A percentile compares a stretch with the other conserved stretches of the same genome.
These are phyloP conservation scores for Sebastiscus albofasciatus DNA, from an alignment of 2,797 vertebrate genomes.

Conservation along the genomic window DNA sequence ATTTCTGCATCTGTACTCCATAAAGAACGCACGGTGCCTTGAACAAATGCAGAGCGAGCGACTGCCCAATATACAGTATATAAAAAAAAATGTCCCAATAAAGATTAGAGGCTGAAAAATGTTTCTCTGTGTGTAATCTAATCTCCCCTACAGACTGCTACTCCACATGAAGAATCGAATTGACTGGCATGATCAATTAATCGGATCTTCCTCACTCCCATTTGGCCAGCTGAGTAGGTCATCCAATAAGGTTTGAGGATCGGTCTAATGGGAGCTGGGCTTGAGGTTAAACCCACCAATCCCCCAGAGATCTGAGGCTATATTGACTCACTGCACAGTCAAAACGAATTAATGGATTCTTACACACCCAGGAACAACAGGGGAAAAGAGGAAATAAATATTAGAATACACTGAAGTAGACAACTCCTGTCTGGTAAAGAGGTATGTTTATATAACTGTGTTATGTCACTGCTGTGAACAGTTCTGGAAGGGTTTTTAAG, in stretches of 20 bases:
- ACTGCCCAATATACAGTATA: background rate
- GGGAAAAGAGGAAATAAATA: slow-evolving; percentile 6
- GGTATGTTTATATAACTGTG: slow-evolving; percentile 27
- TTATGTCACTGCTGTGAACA: slow-evolving; percentile 17
- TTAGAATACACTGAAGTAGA: background rate
- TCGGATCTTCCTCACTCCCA: background rate
- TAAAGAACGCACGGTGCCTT: slow-evolving; percentile 2
- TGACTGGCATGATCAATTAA: slow-evolving; percentile 43
- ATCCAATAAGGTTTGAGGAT: slow-evolving; percentile 26
- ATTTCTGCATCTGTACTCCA: slow-evolving; percentile 28
- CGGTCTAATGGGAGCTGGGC: slow-evolving; percentile 9
- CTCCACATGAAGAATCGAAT: slow-evolving; percentile 25
- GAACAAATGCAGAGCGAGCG: slow-evolving; percentile 16
- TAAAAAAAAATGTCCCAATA: background rate
- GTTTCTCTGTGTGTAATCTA: slow-evolving; percentile 22
- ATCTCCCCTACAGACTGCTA: slow-evolving; percentile 21
- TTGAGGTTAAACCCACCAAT: slow-evolving; percentile 24
- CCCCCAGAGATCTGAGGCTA: slow-evolving; percentile 12
- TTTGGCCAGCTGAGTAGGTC: slow-evolving; percentile 21
- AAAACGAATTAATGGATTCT: background rate
- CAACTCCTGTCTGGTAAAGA: background rate
- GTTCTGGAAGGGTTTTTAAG: slow-evolving; percentile 4
- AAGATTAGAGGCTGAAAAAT: slow-evolving; percentile 20
- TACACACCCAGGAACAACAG: background rate
- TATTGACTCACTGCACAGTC: background rate